phyloP scores from a whole-genome alignment of 2,888 invertebrate species.

The Ophion slaviceki region DNA sequence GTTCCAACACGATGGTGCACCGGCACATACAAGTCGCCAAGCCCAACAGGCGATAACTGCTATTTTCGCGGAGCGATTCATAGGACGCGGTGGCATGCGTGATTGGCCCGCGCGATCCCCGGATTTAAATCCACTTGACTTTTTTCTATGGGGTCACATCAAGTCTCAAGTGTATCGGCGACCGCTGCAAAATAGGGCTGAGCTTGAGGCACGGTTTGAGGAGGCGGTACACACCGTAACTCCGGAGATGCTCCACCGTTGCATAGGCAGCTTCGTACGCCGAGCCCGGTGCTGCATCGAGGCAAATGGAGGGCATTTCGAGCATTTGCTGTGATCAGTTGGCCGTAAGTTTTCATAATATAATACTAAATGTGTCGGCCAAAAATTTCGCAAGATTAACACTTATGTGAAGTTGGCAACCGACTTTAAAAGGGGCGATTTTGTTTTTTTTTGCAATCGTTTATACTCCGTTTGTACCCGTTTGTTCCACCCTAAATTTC shows the following conservation, averaged over 20 bases:
- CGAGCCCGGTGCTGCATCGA: not conserved
- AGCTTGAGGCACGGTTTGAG: not conserved
- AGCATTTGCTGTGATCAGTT: not conserved
- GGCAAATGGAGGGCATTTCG: not conserved
- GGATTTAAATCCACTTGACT: constrained; percentile 1
- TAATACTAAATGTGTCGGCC: too few relatives aligned
- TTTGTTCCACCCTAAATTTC: too few relatives aligned
- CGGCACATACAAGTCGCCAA: not conserved
- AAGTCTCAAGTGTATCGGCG: not conserved
- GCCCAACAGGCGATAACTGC: not conserved
- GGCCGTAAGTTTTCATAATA: not conserved
- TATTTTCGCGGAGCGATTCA: not conserved
- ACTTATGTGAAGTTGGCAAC: too few relatives aligned
- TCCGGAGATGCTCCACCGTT: not conserved
- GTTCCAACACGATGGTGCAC: not conserved
- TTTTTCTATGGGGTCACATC: constrained; percentile 8
- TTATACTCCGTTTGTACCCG: too few relatives aligned
- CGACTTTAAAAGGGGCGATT: too few relatives aligned
- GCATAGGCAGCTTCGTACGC: not conserved
- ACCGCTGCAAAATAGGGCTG: not conserved
- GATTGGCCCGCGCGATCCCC: constrained; percentile 4
- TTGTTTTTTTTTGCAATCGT: too few relatives aligned
- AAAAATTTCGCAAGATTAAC: too few relatives aligned
- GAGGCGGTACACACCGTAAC: not conserved
- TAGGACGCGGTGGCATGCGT: constrained; percentile 1